A percentile compares a stretch with the other conserved stretches of the same genome.
These are phyloP conservation scores for Aphelinus atriplicis DNA, from an alignment of 1,140 invertebrate genomes.

Conservation along the genomic window DNA sequence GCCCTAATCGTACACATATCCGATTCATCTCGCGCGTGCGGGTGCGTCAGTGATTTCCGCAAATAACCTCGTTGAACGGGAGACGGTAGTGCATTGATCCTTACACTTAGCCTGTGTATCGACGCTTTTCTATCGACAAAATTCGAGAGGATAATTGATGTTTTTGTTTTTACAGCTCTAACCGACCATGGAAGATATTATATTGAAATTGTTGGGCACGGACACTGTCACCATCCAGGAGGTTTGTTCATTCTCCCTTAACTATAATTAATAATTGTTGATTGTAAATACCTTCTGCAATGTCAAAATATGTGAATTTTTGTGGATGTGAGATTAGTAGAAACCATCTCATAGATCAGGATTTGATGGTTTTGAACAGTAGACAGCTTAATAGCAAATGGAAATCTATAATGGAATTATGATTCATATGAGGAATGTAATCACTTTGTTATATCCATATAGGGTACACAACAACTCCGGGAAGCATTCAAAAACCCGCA, in stretches of 20 bases:
- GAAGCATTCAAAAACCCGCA: slow-evolving; percentile 74
- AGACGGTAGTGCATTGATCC: too few species aligned
- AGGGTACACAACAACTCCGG: slow-evolving; percentile 74
- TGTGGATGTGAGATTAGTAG: background rate
- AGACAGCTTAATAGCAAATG: too few species aligned
- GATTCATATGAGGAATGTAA: slow-evolving; percentile 24
- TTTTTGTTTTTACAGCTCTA: too few species aligned
- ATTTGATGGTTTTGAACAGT: too few species aligned
- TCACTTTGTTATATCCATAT: slow-evolving; percentile 41
- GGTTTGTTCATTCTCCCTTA: slow-evolving; percentile 55
- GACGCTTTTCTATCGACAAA: too few species aligned
- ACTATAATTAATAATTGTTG: background rate
- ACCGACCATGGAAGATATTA: slow-evolving; percentile 65
- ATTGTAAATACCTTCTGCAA: slow-evolving; percentile 24
- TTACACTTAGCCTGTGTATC: too few species aligned
- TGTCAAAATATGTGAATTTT: slow-evolving; percentile 21
- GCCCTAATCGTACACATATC: too few species aligned
- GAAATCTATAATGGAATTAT: slow-evolving; percentile 5
- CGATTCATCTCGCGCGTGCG: too few species aligned
- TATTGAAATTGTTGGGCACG: slow-evolving; percentile 65
- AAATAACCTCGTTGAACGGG: too few species aligned
- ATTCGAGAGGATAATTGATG: too few species aligned
- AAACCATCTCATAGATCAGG: too few species aligned
- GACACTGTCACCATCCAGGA: slow-evolving; percentile 67
- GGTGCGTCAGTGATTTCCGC: too few species aligned